Conservation (phyloP, 2,888 invertebrate species). For the Drosophila monieri region DNA sequence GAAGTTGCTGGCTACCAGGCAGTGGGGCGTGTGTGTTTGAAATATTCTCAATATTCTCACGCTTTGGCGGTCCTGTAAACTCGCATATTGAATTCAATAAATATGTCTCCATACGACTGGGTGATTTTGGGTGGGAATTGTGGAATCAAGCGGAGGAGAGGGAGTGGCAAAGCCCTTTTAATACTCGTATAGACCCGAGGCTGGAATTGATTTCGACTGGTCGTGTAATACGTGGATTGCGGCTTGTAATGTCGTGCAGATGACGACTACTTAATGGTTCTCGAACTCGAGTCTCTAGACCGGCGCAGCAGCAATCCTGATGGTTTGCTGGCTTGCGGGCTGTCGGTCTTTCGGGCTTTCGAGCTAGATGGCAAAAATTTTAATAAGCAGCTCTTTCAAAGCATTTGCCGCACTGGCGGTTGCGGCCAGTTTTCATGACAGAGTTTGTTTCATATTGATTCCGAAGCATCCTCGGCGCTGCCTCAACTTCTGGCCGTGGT, state of each 20-base stretch:
- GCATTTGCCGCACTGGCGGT: constrained; percentile 66
- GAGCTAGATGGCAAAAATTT: constrained; percentile 60
- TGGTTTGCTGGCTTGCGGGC: constrained; percentile 17
- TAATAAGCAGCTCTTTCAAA: constrained; percentile 74
- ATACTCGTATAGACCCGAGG: constrained; percentile 33
- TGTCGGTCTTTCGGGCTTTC: constrained; percentile 15
- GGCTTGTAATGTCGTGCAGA: constrained; percentile 80
- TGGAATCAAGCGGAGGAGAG: neutral
- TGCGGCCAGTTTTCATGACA: constrained; percentile 20
- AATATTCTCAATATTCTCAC: constrained; percentile 74
- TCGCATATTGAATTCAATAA: constrained; percentile 76
- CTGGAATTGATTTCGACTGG: constrained; percentile 63
- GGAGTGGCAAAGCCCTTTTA: constrained; percentile 42
- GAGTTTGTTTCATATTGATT: constrained; percentile 44
- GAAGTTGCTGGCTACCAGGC: constrained; percentile 21
- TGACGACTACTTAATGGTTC: constrained; percentile 76
- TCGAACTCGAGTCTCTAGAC: constrained; percentile 45
- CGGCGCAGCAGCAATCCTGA: neutral
- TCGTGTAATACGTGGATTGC: constrained; percentile 75
- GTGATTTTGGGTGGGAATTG: neutral
- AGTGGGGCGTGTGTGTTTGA: constrained; percentile 1
- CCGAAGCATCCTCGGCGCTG: constrained; percentile 47
- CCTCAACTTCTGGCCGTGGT: constrained; percentile 65
- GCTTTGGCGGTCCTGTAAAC: constrained; percentile 65
- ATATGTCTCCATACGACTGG: constrained; percentile 36